Evolutionary conservation across 2,888 invertebrate genomes (phyloP).

Genomic region (Frankliniella intonsa): DNA sequence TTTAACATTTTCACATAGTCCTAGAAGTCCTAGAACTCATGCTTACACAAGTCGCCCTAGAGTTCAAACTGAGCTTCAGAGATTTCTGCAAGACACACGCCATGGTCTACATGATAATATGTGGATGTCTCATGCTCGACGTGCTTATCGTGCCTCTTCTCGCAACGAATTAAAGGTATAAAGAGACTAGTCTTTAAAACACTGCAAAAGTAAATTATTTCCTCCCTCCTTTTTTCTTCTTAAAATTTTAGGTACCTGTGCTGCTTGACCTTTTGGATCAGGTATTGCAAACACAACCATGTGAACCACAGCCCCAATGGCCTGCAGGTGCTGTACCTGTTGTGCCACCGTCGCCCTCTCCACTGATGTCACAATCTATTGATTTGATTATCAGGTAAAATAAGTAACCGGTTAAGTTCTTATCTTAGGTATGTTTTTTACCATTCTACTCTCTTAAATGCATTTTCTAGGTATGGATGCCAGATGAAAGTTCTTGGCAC

Average conservation of each 20-base stretch:
- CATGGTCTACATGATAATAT: constrained; percentile 34
- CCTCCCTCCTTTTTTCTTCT: background rate
- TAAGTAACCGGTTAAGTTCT: background rate
- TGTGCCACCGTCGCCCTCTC: background rate
- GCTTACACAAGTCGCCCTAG: constrained; percentile 15
- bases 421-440: background rate
- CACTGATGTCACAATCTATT: background rate
- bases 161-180: constrained; percentile 32
- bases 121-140: constrained; percentile 33
- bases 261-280: constrained; percentile 28
- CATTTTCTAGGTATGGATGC: background rate
- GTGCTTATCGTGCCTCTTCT: constrained; percentile 33
- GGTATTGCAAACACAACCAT: background rate
- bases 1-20: background rate
- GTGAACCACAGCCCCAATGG: background rate
- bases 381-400: background rate
- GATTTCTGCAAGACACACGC: constrained; percentile 33
- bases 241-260: constrained; percentile 2
- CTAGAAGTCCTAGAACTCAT: background rate
- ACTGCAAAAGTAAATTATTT: background rate
- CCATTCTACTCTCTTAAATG: background rate
- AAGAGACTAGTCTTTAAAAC: background rate
- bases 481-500: background rate
- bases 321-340: background rate
- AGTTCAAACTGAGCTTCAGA: constrained; percentile 32